Base-by-base conservation (phyloP, 2,797 vertebrate species). In the Falco naumanni region DNA sequence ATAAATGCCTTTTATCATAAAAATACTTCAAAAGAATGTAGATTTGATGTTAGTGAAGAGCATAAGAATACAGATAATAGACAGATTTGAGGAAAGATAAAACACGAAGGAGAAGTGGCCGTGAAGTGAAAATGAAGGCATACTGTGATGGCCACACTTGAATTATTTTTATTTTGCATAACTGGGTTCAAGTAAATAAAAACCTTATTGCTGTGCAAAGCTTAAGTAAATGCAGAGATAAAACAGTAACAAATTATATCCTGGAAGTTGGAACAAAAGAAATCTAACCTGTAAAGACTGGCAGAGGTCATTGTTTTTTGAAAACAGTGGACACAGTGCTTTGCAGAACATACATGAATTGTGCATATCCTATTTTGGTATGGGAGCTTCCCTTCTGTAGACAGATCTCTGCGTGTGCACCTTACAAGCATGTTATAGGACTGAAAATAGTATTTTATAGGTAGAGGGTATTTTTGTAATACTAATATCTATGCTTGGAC, bases 371-470 rank as follows among this genome's bases (percentile, higher is more conserved):
- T 20, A 2, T n/a, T 91, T 59, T 51, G 37, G 6, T 10, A 6
- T 33, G 13, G 31, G 37, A 47, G 11, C 3, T 25, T 47, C 21
- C 11, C 14, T 84, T 89, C 45, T 47, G 6, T 2, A 13, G 47
- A 3, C 9, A 45, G 18, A 13, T 59, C 33, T 59, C 4, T 48
- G 13, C 28, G 13, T 28, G 45, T 45, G 11, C 48, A 22, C 6
- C 41, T 66, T 26, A 25, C 17, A 17, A 16, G 14, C 8, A 0
- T 4, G 1, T 54, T 39, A 6, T 6, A 60, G 16, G 28, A 8
- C 29, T 72, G 39, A 43, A 83, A 74, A 45, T 6, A 17, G 5
- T 4, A 3, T 18, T 91, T 47, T 34, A 68, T 12, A 60, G 21
- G 11, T 3, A 31, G 12, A 9, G n/a, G 3, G 10, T 53, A 21